These are phyloP conservation scores for Siniperca knerii DNA, from an alignment of 2,113 vertebrate genomes.

Conservation along the genomic window DNA sequence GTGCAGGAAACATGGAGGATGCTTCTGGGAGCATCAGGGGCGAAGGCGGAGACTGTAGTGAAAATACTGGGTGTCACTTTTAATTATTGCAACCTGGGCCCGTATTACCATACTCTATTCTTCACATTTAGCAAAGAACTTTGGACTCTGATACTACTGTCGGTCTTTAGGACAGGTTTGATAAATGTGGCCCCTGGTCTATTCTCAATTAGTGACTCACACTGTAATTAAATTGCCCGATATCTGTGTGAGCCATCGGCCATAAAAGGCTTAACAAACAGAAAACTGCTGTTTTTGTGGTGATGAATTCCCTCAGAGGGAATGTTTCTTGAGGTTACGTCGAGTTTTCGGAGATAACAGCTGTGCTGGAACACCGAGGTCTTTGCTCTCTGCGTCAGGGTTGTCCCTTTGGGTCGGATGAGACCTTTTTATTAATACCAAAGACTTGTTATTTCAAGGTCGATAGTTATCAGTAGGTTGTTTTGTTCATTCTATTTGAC, in stretches of 20 bases:
- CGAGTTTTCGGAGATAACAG: slow-evolving; percentile 66
- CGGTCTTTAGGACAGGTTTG: background rate
- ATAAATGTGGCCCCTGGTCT: background rate
- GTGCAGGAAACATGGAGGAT: slow-evolving; percentile 5
- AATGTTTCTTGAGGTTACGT: slow-evolving; percentile 52
- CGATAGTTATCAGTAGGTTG: slow-evolving; percentile 1
- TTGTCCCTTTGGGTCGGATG: slow-evolving; percentile 57
- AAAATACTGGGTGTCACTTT: background rate
- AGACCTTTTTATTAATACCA: slow-evolving; percentile 26
- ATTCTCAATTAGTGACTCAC: background rate
- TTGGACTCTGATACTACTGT: background rate
- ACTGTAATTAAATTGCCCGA: background rate
- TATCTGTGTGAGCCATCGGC: background rate
- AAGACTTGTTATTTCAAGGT: slow-evolving; percentile 29
- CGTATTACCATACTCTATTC: background rate
- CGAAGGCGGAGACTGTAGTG: background rate
- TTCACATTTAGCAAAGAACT: background rate
- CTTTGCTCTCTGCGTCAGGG: slow-evolving; percentile 60
- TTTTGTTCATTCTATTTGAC: slow-evolving; percentile 23
- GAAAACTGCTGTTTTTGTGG: slow-evolving; percentile 36
- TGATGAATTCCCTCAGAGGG: slow-evolving; percentile 42
- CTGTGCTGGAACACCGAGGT: slow-evolving; percentile 69
- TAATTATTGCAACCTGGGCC: too few relatives aligned
- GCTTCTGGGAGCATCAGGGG: background rate
- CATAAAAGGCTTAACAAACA: slow-evolving; percentile 13